Evolutionary conservation across 2,113 vertebrate species (phyloP).

Genomic region (Anolis carolinensis): DNA sequence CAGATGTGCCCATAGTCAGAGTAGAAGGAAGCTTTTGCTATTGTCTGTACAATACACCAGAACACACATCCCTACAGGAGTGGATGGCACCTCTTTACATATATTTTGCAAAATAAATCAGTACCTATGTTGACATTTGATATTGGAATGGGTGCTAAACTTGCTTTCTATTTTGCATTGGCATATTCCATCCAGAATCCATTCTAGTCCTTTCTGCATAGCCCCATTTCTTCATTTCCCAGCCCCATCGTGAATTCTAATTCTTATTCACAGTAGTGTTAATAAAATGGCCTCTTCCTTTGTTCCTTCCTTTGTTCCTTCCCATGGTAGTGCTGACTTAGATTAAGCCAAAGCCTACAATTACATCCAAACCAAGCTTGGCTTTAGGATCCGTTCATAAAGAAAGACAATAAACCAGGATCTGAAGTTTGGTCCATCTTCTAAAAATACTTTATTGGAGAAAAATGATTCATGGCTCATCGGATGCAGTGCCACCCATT

Average conservation of each 20-base stretch:
- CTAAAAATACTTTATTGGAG: rapidly evolving
- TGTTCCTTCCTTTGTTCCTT: background rate
- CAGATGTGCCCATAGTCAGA: background rate
- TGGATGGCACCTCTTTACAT: background rate
- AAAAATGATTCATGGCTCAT: background rate
- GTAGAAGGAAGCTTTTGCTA: background rate
- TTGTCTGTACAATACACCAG: background rate
- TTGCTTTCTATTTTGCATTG: background rate
- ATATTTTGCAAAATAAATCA: background rate
- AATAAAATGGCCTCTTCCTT: background rate
- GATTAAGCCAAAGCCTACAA: background rate
- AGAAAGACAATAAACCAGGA: background rate
- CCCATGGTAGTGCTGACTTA: background rate
- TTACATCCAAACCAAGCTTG: background rate
- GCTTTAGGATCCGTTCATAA: background rate
- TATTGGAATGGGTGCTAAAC: background rate
- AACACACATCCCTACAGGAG: background rate
- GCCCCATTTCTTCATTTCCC: background rate
- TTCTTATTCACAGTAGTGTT: background rate
- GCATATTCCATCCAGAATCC: no score
- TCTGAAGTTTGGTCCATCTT: background rate
- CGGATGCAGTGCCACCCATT: background rate
- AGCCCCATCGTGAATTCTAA: background rate
- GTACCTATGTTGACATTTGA: background rate
- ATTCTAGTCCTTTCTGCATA: background rate